Conservation (phyloP, 2,888 invertebrate species). For the Drosophila rubida region DNA sequence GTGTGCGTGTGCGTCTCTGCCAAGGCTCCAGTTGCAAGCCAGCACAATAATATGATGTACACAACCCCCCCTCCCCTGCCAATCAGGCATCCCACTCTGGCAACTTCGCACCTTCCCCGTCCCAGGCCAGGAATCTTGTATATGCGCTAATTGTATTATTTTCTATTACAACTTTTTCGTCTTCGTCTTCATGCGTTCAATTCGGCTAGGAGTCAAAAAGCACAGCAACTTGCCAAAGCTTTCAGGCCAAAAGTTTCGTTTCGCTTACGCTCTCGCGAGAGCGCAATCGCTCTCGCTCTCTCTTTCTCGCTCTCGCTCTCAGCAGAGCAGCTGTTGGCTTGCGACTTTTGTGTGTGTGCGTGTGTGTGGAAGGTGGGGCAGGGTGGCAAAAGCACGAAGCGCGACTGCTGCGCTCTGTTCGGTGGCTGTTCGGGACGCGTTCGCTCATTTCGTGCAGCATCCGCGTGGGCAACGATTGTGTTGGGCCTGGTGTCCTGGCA, state of each 20-base stretch:
- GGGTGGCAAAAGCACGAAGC: constrained; percentile 24
- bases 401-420: background rate
- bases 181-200: background rate
- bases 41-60: constrained; percentile 7
- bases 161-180: constrained; percentile 56
- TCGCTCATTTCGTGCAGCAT: constrained; percentile 58
- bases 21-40: constrained; percentile 49
- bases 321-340: constrained; percentile 26
- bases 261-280: constrained; percentile 16
- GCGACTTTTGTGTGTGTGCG: background rate
- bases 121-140: constrained; percentile 41
- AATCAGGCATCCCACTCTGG: background rate
- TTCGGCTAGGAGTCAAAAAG: constrained; percentile 44
- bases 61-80: too few species aligned
- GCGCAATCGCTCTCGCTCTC: background rate
- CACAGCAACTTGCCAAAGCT: constrained; percentile 44
- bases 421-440: constrained; percentile 5
- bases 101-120: background rate
- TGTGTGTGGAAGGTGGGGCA: background rate
- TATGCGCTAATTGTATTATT: constrained; percentile 57
- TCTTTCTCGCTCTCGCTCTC: constrained; percentile 4
- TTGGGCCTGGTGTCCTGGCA: constrained; percentile 30
- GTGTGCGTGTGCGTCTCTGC: background rate
- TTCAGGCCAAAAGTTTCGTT: constrained; percentile 26
- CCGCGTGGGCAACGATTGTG: constrained; percentile 47